phyloP scores from a whole-genome alignment of 2,113 vertebrate genomes.

The Eublepharis macularius region DNA sequence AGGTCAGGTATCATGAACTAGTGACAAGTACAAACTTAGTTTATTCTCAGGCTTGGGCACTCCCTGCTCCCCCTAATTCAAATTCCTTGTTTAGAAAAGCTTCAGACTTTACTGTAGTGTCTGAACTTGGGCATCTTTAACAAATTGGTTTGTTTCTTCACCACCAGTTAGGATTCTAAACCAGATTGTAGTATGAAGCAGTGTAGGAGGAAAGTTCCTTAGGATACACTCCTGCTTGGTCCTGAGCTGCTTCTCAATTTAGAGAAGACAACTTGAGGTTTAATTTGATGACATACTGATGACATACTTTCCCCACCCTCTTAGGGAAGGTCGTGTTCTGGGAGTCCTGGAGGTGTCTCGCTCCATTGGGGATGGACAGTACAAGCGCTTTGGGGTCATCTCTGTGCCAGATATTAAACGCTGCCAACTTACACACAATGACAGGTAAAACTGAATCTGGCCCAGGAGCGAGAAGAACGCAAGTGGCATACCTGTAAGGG shows the following conservation, averaged over 20 bases:
- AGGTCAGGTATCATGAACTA: no score
- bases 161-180: neutral
- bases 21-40: no score
- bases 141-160: no score
- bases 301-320: neutral
- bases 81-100: no score
- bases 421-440: constrained; percentile 85
- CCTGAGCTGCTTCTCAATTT: no score
- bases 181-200: neutral
- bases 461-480: neutral
- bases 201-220: neutral
- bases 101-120: no score
- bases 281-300: neutral
- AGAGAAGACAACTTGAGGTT: neutral
- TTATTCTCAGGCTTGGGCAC: no score
- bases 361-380: constrained; percentile 96
- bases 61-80: no score
- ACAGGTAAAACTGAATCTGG: constrained; percentile 76
- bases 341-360: constrained; percentile 96
- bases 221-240: neutral
- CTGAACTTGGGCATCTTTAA: no score
- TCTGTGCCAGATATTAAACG: constrained; percentile 91
- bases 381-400: constrained; percentile 94
- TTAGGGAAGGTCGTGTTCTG: constrained; percentile 90
- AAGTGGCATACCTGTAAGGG: neutral